Evolutionary conservation across 2,797 vertebrate species (phyloP).

Genomic region (Poeciliopsis gracilis): DNA sequence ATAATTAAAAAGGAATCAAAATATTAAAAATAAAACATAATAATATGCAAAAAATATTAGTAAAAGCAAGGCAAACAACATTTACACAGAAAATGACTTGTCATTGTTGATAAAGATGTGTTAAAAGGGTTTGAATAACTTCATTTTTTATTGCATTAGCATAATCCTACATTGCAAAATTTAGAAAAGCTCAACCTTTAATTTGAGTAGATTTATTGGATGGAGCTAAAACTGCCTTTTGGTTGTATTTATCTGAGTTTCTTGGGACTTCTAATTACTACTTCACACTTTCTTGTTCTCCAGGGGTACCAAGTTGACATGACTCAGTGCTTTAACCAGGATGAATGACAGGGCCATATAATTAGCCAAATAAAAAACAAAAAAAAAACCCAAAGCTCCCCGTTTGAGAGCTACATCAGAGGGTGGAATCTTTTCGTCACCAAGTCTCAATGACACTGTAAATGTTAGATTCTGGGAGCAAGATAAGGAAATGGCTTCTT

Average conservation of each 20-base stretch:
- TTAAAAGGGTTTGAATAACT: background rate
- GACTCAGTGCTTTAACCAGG: background rate
- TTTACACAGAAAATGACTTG: background rate
- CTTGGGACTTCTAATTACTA: background rate
- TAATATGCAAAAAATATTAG: background rate
- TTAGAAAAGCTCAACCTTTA: background rate
- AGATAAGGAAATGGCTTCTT: background rate
- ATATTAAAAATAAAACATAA: background rate
- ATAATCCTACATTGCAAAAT: background rate
- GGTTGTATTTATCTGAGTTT: background rate
- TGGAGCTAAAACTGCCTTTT: background rate
- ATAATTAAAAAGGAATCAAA: background rate
- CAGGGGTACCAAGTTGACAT: background rate
- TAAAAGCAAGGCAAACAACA: background rate
- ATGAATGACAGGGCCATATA: background rate
- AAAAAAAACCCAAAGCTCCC: background rate
- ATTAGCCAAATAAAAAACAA: background rate
- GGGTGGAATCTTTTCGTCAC: background rate
- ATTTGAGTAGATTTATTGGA: background rate
- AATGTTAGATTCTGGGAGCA: background rate
- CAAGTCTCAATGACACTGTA: background rate
- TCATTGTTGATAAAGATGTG: background rate
- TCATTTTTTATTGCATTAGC: background rate
- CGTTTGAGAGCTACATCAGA: background rate
- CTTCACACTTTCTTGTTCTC: background rate